phyloP scores from a whole-genome alignment of 2,113 vertebrate species.

The Sigmodon hispidus region DNA sequence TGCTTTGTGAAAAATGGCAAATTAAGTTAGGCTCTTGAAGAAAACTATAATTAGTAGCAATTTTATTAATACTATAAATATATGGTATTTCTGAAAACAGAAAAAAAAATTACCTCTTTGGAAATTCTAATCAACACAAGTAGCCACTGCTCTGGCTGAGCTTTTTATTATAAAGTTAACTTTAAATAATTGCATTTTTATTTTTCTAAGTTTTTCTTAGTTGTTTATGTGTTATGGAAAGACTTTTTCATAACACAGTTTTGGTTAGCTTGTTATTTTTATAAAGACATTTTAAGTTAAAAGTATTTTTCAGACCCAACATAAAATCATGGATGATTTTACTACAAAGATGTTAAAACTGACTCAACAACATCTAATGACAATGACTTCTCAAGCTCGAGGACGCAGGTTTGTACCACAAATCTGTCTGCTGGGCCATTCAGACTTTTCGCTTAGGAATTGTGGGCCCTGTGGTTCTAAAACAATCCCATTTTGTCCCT shows the following conservation, averaged over 20 bases:
- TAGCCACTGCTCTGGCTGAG: neutral
- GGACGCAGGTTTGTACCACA: conserved; percentile 89
- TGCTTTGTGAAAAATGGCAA: conserved; percentile 19
- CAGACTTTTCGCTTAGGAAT: neutral
- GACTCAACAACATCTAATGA: conserved; percentile 88
- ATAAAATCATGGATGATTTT: conserved; percentile 89
- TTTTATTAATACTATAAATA: neutral
- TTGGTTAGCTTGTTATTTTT: conserved; percentile 36
- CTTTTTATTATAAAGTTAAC: neutral
- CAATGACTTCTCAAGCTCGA: conserved; percentile 85
- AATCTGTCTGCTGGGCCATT: neutral
- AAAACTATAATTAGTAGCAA: neutral
- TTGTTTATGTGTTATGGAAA: conserved; percentile 10
- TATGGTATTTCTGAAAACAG: neutral
- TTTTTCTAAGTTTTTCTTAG: conserved; percentile 31
- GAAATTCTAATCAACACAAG: neutral
- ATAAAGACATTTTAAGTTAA: conserved; percentile 38
- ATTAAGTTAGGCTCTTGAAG: neutral
- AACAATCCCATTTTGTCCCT: conserved; percentile 68
- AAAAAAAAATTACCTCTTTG: neutral
- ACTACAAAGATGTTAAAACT: conserved; percentile 88
- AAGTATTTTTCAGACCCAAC: conserved; percentile 80
- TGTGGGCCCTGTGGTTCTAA: neutral
- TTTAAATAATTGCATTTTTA: neutral
- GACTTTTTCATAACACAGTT: neutral